phyloP scores from a whole-genome alignment of 2,113 vertebrate species.

The Hyperoodon ampullatus region DNA sequence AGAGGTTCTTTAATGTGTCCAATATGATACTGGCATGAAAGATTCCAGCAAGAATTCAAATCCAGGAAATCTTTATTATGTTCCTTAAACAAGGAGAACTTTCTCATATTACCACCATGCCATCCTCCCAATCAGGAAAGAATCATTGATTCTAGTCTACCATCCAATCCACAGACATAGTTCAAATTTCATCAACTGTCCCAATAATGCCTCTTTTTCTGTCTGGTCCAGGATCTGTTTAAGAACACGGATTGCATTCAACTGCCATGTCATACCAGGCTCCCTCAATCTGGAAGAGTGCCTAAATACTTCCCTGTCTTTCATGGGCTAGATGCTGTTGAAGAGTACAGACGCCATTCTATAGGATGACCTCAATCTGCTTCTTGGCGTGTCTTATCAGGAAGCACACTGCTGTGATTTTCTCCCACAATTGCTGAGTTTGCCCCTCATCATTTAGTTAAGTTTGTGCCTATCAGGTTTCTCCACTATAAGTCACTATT shows the following conservation, averaged over 20 bases:
- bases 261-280: background rate
- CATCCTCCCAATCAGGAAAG: background rate
- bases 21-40: background rate
- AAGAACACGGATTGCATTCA: background rate
- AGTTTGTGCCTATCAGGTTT: background rate
- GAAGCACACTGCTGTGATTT: background rate
- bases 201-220: background rate
- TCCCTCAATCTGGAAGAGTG: background rate
- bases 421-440: background rate
- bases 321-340: background rate
- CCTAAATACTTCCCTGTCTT: background rate
- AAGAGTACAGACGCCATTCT: background rate
- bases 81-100: background rate
- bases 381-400: background rate
- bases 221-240: too few species aligned
- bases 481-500: background rate
- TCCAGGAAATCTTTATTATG: background rate
- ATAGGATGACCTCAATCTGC: background rate
- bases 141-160: fast-evolving
- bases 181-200: background rate
- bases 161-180: background rate
- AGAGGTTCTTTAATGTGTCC: background rate
- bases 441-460: background rate
- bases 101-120: background rate
- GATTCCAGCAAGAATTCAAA: background rate